Conservation (phyloP, 2,797 vertebrate species). For the Phylloscopus collybita region DNA sequence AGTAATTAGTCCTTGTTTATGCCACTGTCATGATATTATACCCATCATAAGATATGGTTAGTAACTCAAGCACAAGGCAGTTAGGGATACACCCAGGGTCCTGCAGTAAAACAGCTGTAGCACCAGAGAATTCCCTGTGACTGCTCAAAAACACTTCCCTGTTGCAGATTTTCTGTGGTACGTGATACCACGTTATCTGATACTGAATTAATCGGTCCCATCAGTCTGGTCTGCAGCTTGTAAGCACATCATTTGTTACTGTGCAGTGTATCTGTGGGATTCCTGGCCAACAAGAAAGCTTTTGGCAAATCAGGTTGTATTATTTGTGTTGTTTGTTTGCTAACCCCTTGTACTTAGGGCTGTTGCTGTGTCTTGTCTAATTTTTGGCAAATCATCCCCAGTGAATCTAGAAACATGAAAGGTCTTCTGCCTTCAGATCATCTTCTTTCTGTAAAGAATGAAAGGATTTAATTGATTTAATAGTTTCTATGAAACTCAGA, state of each 20-base stretch:
- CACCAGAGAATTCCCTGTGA: neutral
- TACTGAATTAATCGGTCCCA: neutral
- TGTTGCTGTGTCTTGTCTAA: neutral
- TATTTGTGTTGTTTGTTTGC: neutral
- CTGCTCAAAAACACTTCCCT: neutral
- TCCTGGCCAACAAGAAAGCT: neutral
- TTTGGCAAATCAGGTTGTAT: neutral
- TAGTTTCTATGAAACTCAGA: neutral
- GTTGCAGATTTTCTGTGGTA: neutral
- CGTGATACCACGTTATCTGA: accelerated
- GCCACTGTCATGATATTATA: neutral
- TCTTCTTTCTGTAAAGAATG: neutral
- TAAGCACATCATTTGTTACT: neutral
- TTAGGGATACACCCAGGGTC: neutral
- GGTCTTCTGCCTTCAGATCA: neutral
- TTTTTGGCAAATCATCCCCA: neutral
- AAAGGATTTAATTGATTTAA: neutral
- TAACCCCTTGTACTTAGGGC: neutral
- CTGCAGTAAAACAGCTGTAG: neutral
- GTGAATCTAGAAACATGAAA: neutral
- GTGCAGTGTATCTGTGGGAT: neutral
- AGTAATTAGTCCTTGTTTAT: neutral
- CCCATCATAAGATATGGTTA: neutral
- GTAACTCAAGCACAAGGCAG: neutral
- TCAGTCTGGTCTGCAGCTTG: neutral